Base-by-base conservation (phyloP, 2,113 vertebrate genomes). In the Lontra canadensis region DNA sequence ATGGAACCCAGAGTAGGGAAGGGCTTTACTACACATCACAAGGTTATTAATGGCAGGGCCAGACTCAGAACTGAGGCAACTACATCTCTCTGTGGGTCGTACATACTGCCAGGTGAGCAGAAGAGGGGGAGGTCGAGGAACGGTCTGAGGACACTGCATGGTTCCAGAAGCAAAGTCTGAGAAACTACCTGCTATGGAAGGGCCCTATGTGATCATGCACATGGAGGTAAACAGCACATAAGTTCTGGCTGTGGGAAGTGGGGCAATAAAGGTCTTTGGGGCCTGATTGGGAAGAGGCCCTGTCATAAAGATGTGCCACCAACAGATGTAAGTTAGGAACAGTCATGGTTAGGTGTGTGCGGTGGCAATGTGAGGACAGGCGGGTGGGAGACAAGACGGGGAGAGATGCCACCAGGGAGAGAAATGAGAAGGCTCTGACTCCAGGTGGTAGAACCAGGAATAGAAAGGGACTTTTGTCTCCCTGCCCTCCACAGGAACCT, bases 131-230 rank as follows among this genome's bases (percentile, higher is more conserved):
- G 39, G 23, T 20, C 15, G 7, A 25, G 31, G 17, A 18, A 4
- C 0, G 0, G 31, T 21, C 52, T 52, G 18, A 44, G 61, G 89
- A 47, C 29, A 1, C 34, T 10, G 49, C 2, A 10, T 0, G 23
- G 34, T 14, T 23, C 23, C 3, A 0, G 13, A 23, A 74, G 5
- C 31, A 9, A 61, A 79, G n/a, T 42, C 31, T 83, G 42, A 44
- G 86, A 55, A 95, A 12, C 31, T 17, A 12, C 47, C 13, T 15
- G 23, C 44, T 47, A 15, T 4, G 9, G 20, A 47, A 44, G 44
- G 67, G 25, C 15, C 21, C 15, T 18, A 2, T 6, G 6, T 26
- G 39, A 18, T 7, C 29, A 21, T 2, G 4, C 3, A 11, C 2
- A 0, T 21, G 3, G 31, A 81, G 14, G 42, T 12, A 34, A 21